These are phyloP conservation scores for Polypedilum pembai DNA, from an alignment of 1,140 invertebrate species.

Conservation along the genomic window DNA sequence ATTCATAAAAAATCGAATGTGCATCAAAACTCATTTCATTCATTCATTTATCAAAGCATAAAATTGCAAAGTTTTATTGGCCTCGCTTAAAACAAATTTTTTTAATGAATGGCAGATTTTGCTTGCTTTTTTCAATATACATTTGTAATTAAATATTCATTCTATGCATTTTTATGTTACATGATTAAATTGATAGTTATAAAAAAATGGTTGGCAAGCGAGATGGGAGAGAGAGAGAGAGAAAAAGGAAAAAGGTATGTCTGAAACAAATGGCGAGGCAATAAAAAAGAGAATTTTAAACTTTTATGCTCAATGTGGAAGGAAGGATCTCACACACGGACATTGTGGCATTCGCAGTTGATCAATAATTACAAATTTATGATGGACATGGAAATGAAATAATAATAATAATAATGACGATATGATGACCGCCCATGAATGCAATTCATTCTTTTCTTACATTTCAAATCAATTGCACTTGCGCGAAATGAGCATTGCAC, in stretches of 20 bases:
- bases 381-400: background rate
- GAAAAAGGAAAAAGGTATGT: constrained; percentile 28
- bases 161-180: background rate
- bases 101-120: constrained; percentile 5
- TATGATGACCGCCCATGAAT: constrained; percentile 9
- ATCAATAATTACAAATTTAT: background rate
- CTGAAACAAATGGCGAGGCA: constrained; percentile 30
- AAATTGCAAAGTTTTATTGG: background rate
- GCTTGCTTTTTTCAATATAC: background rate
- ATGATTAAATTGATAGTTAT: constrained; percentile 32
- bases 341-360: constrained; percentile 12
- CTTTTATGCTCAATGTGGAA: constrained; percentile 26
- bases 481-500: background rate
- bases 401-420: background rate
- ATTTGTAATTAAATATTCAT: background rate
- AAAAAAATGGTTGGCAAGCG: constrained; percentile 27
- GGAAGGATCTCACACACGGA: constrained; percentile 26
- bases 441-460: background rate
- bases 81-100: background rate
- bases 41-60: background rate
- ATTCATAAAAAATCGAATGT: constrained; percentile 5
- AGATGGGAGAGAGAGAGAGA: constrained; percentile 31
- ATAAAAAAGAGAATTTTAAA: background rate
- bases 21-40: background rate
- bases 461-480: background rate